phyloP scores from a whole-genome alignment of 2,113 vertebrate genomes.

The Rafetus swinhoei region DNA sequence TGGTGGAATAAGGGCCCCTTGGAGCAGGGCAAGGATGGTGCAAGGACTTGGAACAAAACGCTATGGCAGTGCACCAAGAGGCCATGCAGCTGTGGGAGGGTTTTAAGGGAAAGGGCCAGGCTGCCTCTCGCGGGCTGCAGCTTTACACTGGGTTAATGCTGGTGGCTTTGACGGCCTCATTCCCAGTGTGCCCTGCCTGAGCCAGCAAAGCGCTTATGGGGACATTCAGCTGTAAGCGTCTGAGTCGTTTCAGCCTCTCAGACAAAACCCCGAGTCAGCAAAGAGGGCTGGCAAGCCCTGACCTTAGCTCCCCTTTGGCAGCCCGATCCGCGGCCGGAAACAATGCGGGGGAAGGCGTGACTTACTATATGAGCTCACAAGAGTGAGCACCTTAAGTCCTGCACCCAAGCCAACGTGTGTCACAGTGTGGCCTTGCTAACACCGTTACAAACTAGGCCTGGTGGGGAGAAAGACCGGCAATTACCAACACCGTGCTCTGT shows the following conservation, averaged over 20 bases:
- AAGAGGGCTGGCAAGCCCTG: fast-evolving
- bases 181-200: background rate
- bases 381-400: background rate
- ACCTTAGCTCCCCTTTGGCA: background rate
- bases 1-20: background rate
- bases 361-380: background rate
- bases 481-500: background rate
- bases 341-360: too few species aligned
- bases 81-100: background rate
- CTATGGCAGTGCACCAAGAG: background rate
- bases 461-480: background rate
- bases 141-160: background rate
- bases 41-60: background rate
- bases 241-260: background rate
- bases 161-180: background rate
- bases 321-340: too few species aligned
- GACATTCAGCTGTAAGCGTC: background rate
- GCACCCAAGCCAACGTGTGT: background rate
- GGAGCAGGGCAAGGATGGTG: background rate
- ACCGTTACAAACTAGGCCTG: background rate
- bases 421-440: too few species aligned
- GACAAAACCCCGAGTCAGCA: background rate
- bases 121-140: background rate
- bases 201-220: background rate
- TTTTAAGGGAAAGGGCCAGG: background rate